Percentiles rank a stretch among this genome's conserved stretches.
Conservation (phyloP, 2,113 vertebrate species). For the Heterotis niloticus region DNA sequence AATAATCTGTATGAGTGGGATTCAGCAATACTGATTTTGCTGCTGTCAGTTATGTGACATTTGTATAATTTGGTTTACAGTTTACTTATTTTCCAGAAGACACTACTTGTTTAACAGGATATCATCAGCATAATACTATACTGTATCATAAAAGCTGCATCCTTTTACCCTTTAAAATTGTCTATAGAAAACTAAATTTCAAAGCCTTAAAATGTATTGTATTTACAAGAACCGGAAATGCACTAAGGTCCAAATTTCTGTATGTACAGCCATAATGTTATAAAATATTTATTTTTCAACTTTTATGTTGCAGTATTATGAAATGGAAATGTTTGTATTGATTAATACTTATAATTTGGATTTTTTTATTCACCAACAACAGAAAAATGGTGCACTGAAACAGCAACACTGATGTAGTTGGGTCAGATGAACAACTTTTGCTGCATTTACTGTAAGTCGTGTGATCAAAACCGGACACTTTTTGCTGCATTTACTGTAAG, state of each 20-base stretch:
- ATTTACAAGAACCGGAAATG: slow-evolving; percentile 9
- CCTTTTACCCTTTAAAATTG: background rate
- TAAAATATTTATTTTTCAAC: slow-evolving; percentile 20
- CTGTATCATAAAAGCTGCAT: background rate
- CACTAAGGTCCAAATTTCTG: slow-evolving; percentile 12
- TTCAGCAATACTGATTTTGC: background rate
- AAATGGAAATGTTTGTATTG: slow-evolving; percentile 18
- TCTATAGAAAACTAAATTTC: slow-evolving; percentile 6
- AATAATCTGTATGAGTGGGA: background rate
- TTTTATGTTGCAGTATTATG: slow-evolving; percentile 3
- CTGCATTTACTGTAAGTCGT: slow-evolving; percentile 11
- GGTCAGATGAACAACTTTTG: background rate
- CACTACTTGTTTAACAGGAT: background rate
- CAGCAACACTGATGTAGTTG: background rate
- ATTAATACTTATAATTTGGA: slow-evolving; percentile 18
- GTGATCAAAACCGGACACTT: background rate
- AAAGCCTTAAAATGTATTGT: slow-evolving; percentile 24
- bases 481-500: background rate
- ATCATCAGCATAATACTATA: background rate
- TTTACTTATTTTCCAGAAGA: background rate
- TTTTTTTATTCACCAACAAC: slow-evolving; percentile 8
- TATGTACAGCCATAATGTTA: slow-evolving; percentile 21
- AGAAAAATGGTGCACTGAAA: slow-evolving; percentile 18
- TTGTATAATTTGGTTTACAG: background rate
- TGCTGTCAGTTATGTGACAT: background rate